Conservation (phyloP, 1,140 invertebrate genomes). For the Drosophila albomicans region DNA sequence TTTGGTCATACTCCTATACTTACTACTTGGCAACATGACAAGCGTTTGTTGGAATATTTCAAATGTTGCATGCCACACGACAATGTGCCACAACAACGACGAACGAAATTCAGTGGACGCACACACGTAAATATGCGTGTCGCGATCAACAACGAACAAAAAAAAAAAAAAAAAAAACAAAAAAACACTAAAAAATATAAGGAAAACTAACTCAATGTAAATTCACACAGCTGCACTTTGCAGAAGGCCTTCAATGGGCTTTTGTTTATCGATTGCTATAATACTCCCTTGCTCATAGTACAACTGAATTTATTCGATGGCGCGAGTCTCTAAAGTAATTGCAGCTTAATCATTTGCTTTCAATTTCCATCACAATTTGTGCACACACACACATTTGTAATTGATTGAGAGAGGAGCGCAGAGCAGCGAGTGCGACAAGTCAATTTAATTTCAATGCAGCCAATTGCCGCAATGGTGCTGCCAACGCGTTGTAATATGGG, state of each 20-base stretch:
- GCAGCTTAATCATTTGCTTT: neutral
- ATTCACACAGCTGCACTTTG: neutral
- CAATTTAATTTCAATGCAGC: neutral
- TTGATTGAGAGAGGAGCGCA: neutral
- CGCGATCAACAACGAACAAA: constrained; percentile 16
- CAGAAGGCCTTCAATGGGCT: neutral
- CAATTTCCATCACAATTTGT: neutral
- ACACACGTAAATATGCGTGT: constrained; percentile 28
- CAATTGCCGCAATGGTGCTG: neutral
- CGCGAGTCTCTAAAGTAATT: neutral
- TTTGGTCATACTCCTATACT: constrained; percentile 19
- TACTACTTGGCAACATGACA: constrained; percentile 33
- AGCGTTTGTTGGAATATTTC: constrained; percentile 31
- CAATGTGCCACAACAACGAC: neutral
- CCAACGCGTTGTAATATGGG: no score
- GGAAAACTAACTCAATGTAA: neutral
- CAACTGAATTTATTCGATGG: no score
- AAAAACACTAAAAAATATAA: neutral
- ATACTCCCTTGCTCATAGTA: no score
- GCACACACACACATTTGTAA: neutral
- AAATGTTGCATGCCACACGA: constrained; percentile 48
- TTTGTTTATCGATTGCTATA: constrained; percentile 17
- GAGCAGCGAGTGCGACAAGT: neutral
- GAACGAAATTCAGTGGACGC: constrained; percentile 2
- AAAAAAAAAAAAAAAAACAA: no score